Conservation (phyloP, 2,797 vertebrate genomes). For the Eremophila alpestris region DNA sequence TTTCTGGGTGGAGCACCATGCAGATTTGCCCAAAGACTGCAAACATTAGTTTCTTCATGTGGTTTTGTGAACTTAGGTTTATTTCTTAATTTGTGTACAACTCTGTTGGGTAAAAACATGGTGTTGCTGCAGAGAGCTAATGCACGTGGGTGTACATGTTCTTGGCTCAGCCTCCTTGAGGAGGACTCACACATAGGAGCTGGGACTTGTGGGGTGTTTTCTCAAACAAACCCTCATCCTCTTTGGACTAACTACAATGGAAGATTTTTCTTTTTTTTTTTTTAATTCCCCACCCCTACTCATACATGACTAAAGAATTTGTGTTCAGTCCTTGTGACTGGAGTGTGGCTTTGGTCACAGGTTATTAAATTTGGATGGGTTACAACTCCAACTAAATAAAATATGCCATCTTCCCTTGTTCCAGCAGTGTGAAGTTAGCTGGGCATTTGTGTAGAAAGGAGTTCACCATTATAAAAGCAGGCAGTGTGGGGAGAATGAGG, state of each 20-base stretch:
- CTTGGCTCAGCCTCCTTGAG: conserved; percentile 1
- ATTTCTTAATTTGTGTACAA: conserved; percentile 24
- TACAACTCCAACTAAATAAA: neutral
- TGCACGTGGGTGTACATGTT: neutral
- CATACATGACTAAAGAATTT: neutral
- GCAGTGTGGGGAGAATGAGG: conserved; percentile 37
- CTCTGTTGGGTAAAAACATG: neutral
- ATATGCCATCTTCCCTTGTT: neutral
- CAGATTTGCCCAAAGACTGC: neutral
- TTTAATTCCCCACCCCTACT: rapidly evolving
- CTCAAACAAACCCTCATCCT: neutral
- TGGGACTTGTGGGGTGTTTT: neutral
- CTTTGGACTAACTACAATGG: neutral
- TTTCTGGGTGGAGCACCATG: conserved; percentile 8
- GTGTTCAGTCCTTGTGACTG: neutral
- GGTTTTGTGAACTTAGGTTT: conserved; percentile 37
- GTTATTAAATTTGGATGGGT: neutral
- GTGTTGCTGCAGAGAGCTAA: neutral
- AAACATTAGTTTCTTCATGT: neutral
- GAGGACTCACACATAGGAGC: neutral
- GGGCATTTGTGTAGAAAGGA: neutral
- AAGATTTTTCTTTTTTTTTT: neutral
- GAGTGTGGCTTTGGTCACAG: neutral
- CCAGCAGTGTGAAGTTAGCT: neutral
- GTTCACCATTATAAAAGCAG: conserved; percentile 5